Base-by-base conservation (phyloP, 2,113 vertebrate species). In the Mirza zaza region DNA sequence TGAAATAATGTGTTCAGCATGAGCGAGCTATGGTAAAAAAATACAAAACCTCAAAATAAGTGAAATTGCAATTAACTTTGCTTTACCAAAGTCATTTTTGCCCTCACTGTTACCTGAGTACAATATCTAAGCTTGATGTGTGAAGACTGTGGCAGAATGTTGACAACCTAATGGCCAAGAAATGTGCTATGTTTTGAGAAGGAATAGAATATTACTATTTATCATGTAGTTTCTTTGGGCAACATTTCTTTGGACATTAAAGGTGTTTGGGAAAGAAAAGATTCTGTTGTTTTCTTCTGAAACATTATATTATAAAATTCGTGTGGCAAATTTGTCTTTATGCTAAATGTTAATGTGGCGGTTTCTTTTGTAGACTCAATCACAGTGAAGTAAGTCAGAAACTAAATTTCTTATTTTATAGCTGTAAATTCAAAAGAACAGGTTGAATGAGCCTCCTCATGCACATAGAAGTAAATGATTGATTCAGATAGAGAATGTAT, bases 241-340 rank as follows among this genome's bases (percentile, higher is more conserved):
- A 21, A 55, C 50, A 25, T 73, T 97, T 94, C 32, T 95, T 48
- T 83, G 90, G 79, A 6, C 39, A 29, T 90, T 93, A 25, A 76
- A 29, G 8, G 61, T 95, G 36, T 75, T 77, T 73, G 45, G 48
- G 65, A 65, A 91, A 95, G 75, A 76, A 94, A 71, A 82, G 11
- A 88, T 34, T 52, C 36, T 71, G 36, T 21, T 84, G n/a, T 95
- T 95, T 96, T 94, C 77, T 80, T 95, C 52, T n/a, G 34, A 75
- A 21, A 73, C 39, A 65, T 90, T 48, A 75, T 77, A 79, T 73
- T 91, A 36, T 73, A 50, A 79, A 17, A 88, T 76, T 89, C 15
- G 11, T 63, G 34, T 92, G 87, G 32, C 32, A 91, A 75, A 89
- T 65, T 68, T 93, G 67, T 63, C 48, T 85, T 88, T 61, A 70